Base-by-base conservation (phyloP, 2,888 invertebrate genomes). In the Drosophila limbata region DNA sequence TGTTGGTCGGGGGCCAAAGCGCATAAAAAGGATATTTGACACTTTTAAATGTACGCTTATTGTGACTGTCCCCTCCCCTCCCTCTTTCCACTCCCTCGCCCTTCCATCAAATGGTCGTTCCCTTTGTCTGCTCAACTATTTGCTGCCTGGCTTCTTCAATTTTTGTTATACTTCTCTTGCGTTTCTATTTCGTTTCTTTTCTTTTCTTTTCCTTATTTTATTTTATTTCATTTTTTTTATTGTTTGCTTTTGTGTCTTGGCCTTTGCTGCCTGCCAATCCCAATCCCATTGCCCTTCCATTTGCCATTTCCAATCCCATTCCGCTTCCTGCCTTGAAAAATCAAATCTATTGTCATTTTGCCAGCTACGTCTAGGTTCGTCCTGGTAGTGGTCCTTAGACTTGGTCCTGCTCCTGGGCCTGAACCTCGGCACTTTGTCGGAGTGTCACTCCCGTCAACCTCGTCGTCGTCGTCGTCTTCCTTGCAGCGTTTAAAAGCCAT, bases 1-100 rank as follows among this genome's bases (percentile, higher is more conserved):
- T 84, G 84, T 66, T 79, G 82, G 79, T 72, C 63, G 76, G 77
- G 69, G 78, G 78, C 81, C 70, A 84, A 81, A 69, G 82, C 79
- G 87, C 82, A 86, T 88, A 87, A 87, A 89, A 87, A 89, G 89
- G 86, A 87, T 87, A 87, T 87, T 87, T 87, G 89, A 87, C 86
- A 87, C 86, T 87, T 87, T 86, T 89, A 89, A 87, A 87, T 87
- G 86, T 85, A 83, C 89, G 88, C 88, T 86, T 85, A 86, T 86
- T 87, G 85, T 83, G 81, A 75, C 73, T 82, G 68, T 68, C 65
- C 64, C 72, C 40, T 47, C 62, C 72, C 40, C 47, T 15, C 45
- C 31, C 25, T 33, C 13, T 10, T 35, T 19, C 28, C 28, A 5
- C 35, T 13, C 39, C 11, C 37, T 62, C 35, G n/a, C 40, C 13